Base-by-base conservation (phyloP, 2,113 vertebrate species). In the Chunga burmeisteri region DNA sequence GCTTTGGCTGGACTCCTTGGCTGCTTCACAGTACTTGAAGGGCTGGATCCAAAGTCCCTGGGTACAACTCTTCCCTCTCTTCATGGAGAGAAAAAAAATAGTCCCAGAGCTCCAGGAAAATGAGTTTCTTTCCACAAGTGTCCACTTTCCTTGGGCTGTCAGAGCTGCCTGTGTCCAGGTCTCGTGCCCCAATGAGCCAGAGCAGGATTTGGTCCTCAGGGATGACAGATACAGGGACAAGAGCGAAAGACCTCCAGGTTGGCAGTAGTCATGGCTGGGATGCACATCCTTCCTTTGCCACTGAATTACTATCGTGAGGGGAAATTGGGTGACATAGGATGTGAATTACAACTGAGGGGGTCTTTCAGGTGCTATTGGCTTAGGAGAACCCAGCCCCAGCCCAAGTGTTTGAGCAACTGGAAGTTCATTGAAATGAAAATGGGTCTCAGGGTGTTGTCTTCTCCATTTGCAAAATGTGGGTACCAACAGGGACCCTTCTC, bases 281-380 rank as follows among this genome's bases (percentile, higher is more conserved):
- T 47, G 7, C n/a, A 20, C 30, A 66, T 2, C 10, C n/a, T 66
- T 40, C 30, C 3, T 83, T 63, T 65, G 12, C 6, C 56, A 59
- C 23, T 50, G 56, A 84, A 30, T 25, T 61, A 23, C 9, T 21
- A 4, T 10, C 17, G 11, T 21, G 56, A 55, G 44, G 53, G 25
- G 25, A 80, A 86, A 73, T 1, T 13, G 13, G 7, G 13, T 2
- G 6, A 40, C 6, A 7, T 1, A 26, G 2, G 10, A 49, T 6
- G 8, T 6, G 2, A 21, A 34, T 67, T 49, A 11, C 2, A 44
- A 8, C 2, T 4, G 7, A 47, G 10, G 6, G 3, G 5, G 7
- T 38, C 29, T 38, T 68, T 66, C 42, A 34, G 55, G 2, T 68
- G 6, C 10, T 61, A 46, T 61, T 62, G 17, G 1, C 3, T n/a